Conservation (phyloP, 2,113 vertebrate genomes). For the Corvus cornix region DNA sequence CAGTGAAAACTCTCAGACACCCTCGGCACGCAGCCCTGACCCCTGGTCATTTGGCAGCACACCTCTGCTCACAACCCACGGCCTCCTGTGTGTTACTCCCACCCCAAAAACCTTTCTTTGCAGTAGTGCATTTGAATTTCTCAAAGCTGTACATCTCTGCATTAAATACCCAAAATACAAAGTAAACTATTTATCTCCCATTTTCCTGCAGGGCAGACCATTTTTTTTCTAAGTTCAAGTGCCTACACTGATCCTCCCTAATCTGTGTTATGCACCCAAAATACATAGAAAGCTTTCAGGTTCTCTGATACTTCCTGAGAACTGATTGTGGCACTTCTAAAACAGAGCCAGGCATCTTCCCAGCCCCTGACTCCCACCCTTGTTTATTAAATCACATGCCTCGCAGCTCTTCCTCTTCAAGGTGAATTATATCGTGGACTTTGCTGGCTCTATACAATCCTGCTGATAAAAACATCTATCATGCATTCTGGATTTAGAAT, state of each 20-base stretch:
- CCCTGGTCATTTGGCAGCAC: not conserved
- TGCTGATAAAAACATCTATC: not conserved
- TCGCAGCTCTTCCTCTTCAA: not conserved
- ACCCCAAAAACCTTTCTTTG: not conserved
- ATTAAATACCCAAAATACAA: not conserved
- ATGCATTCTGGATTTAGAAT: not conserved
- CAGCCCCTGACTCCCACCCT: not conserved
- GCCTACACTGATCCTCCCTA: accelerated
- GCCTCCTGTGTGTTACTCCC: not conserved
- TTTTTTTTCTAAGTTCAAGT: not conserved
- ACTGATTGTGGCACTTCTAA: not conserved
- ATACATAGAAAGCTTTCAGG: not conserved
- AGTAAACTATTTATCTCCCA: not conserved
- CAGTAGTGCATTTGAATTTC: not conserved
- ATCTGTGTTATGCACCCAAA: not conserved
- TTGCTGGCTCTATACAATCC: not conserved
- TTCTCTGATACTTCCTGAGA: not conserved
- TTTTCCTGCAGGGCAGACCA: not conserved
- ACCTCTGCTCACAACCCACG: not conserved
- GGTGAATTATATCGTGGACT: not conserved
- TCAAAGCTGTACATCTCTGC: not conserved
- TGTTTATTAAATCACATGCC: not conserved
- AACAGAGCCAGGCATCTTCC: not conserved
- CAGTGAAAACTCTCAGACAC: accelerated
- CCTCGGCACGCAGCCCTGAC: not conserved